Conservation (phyloP, 2,888 invertebrate genomes). For the Hypomecis punctinalis region DNA sequence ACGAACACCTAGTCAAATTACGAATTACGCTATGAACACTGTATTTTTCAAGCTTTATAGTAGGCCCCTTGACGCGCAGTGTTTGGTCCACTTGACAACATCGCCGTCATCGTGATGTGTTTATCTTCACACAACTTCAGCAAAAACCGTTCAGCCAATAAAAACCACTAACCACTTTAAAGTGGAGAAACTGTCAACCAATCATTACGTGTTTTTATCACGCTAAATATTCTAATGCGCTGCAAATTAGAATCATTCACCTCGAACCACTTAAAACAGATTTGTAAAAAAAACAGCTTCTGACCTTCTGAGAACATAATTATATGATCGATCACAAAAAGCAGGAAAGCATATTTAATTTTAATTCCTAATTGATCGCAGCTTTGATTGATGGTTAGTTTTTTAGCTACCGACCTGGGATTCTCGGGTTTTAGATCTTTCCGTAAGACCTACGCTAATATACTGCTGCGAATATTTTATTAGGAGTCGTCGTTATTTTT, state of each 20-base stretch:
- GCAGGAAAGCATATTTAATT: conserved; percentile 11
- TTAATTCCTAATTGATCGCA: conserved; percentile 14
- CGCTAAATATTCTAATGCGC: background rate
- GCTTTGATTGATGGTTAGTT: conserved; percentile 5
- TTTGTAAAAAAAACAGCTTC: background rate
- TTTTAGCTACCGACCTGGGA: conserved; percentile 11
- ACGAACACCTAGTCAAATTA: too few relatives aligned
- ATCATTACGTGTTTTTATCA: background rate
- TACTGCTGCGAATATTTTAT: too few relatives aligned
- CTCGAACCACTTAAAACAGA: background rate
- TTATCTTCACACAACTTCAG: background rate
- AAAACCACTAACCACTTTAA: background rate
- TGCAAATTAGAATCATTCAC: conserved; percentile 1
- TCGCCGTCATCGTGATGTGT: conserved; percentile 5
- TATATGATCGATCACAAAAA: conserved; percentile 2
- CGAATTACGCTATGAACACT: too few relatives aligned
- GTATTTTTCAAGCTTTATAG: too few relatives aligned
- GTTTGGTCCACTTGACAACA: background rate
- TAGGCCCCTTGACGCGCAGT: background rate
- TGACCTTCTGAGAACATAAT: conserved; percentile 3
- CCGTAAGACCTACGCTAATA: too few relatives aligned
- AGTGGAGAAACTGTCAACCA: background rate
- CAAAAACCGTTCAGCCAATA: background rate
- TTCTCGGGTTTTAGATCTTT: background rate
- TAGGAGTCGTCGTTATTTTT: too few relatives aligned